Base-by-base conservation (phyloP, 2,113 vertebrate species). In the Tauraco erythrolophus region DNA sequence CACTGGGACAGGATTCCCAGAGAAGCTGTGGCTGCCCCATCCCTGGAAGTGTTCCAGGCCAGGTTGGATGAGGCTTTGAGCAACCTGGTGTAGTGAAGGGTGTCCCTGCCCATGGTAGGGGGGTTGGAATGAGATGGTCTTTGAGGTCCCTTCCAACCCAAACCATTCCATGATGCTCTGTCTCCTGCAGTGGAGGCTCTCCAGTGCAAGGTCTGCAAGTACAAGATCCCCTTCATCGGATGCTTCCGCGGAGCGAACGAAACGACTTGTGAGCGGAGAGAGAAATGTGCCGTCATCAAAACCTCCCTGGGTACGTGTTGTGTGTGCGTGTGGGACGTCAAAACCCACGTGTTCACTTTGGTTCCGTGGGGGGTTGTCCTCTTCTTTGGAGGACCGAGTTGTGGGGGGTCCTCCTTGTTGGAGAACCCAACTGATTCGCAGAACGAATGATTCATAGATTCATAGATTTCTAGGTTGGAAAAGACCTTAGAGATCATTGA, bases 381-480 rank as follows among this genome's bases (percentile, higher is more conserved):
- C 0, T 1, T 5, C 57, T 33, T 7, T 1, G 30, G 41, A 27
- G 8, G 25, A 5, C 22, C 23, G 2, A 17, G 6, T 1, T 0
- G 18, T 6, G 5, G 11, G 14, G 11, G 27, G 11, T 6, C 22
- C 2, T 23, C 30, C 28, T 35, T 1, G 2, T 5, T 1, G 30
- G 41, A 27, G 8, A 25, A 5, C 22, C 23, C 2, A 17, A 6
- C 1, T 0, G 4, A 1, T 22, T 39, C 12, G 48, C 0, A 0
- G 50, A 11, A 7, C 1, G 56, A 6, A 8, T n/a, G n/a, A n/a
- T n/a, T n/a, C n/a, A n/a, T n/a, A n/a, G n/a, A n/a, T n/a, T n/a
- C n/a, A n/a, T n/a, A n/a, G n/a, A n/a, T n/a, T n/a, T n/a, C n/a
- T n/a, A n/a, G n/a, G n/a, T n/a, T n/a, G n/a, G n/a, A n/a, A n/a